These are phyloP conservation scores for Artibeus lituratus DNA, from an alignment of 2,797 vertebrate genomes.

Conservation along the genomic window DNA sequence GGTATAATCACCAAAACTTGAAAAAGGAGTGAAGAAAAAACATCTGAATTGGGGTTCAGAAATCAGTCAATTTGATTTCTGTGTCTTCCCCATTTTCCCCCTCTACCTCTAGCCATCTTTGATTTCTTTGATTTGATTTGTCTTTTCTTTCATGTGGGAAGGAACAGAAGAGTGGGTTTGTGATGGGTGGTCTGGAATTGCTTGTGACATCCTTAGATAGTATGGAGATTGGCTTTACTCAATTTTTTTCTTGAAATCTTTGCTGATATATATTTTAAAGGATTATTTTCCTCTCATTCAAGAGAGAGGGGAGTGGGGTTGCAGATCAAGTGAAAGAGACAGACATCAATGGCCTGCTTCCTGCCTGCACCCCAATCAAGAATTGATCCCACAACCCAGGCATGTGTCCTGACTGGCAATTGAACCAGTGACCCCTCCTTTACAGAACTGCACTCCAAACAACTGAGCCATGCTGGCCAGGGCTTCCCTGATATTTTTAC, in stretches of 20 bases:
- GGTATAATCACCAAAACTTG: neutral
- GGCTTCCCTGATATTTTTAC: neutral
- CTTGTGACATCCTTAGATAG: neutral
- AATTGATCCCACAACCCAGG: too few species aligned
- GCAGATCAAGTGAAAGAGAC: too few species aligned
- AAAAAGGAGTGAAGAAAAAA: neutral
- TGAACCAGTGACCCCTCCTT: too few species aligned
- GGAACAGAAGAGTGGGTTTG: neutral
- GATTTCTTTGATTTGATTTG: neutral
- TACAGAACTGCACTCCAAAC: too few species aligned
- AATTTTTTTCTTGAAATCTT: neutral
- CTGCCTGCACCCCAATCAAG: too few species aligned
- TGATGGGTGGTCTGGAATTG: neutral
- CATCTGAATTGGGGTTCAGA: neutral
- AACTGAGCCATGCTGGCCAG: too few species aligned
- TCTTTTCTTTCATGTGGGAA: neutral
- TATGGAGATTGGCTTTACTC: neutral
- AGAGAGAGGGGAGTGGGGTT: too few species aligned
- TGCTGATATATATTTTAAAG: too few species aligned
- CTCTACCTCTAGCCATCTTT: neutral
- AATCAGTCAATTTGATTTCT: neutral
- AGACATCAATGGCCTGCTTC: too few species aligned
- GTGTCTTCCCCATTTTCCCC: too few species aligned
- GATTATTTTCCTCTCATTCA: too few species aligned
- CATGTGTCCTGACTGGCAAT: too few species aligned